Conservation (phyloP, 2,888 invertebrate genomes). For the Trissolcus brochymenae region DNA sequence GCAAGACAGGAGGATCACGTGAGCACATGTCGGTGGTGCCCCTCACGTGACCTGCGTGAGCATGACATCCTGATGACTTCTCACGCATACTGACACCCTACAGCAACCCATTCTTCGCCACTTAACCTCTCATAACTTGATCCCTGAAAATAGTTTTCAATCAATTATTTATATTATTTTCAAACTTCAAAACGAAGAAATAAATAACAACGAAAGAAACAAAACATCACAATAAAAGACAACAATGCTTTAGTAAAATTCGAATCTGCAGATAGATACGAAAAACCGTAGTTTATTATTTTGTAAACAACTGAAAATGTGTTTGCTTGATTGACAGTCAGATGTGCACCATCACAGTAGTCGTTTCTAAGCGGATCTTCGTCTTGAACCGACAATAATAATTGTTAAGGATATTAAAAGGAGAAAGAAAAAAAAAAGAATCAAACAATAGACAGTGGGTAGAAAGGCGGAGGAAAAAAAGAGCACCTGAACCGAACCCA, state of each 20-base stretch:
- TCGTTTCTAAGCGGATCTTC: neutral
- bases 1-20: constrained; percentile 73
- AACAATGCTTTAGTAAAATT: too few species aligned
- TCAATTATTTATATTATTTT: neutral
- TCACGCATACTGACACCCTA: constrained; percentile 75
- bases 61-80: constrained; percentile 75
- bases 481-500: constrained; percentile 1
- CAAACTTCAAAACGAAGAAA: too few species aligned
- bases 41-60: constrained; percentile 75
- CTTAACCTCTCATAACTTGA: constrained; percentile 76
- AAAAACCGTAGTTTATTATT: too few species aligned
- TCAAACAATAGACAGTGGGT: neutral
- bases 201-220: too few species aligned
- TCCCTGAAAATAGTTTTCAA: constrained; percentile 39
- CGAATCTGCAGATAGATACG: too few species aligned
- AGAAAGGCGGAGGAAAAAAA: neutral
- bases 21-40: constrained; percentile 76
- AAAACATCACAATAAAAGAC: too few species aligned
- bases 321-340: too few species aligned
- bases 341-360: too few species aligned
- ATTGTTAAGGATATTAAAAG: too few species aligned
- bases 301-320: too few species aligned
- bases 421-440: neutral
- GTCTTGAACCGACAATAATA: neutral
- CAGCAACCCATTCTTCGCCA: constrained; percentile 70